phyloP scores from a whole-genome alignment of 2,888 invertebrate species.

The Laothoe populi region DNA sequence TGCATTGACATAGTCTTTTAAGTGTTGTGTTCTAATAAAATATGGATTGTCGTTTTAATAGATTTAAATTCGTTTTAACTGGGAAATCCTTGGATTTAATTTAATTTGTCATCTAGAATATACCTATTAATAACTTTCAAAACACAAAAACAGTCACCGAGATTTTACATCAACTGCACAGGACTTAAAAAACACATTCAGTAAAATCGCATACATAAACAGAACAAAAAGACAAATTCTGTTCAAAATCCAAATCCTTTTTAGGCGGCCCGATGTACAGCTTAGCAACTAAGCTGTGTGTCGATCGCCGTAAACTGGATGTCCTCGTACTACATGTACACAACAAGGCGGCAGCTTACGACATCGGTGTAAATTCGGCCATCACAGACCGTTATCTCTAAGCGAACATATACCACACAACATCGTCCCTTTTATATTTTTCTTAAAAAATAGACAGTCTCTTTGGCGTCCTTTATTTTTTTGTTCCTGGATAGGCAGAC shows the following conservation, averaged over 20 bases:
- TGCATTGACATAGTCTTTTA: too few species aligned
- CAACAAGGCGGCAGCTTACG: constrained; percentile 44
- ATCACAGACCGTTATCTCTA: constrained; percentile 29
- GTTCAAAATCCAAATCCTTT: constrained; percentile 17
- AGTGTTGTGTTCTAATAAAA: too few species aligned
- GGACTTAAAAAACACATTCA: neutral
- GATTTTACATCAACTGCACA: neutral
- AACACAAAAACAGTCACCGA: neutral
- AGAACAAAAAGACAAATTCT: constrained; percentile 8
- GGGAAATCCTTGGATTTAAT: too few species aligned
- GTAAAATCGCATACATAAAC: constrained; percentile 15
- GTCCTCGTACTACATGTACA: constrained; percentile 47
- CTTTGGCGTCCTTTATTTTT: neutral
- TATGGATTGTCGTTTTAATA: too few species aligned
- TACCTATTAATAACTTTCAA: neutral
- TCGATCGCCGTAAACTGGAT: constrained; percentile 49
- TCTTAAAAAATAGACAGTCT: constrained; percentile 22
- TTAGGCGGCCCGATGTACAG: constrained; percentile 26
- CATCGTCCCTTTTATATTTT: constrained; percentile 30
- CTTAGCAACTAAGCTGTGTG: constrained; percentile 49
- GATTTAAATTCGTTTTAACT: too few species aligned
- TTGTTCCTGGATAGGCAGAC: too few species aligned
- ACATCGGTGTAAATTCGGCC: constrained; percentile 57
- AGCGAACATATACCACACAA: constrained; percentile 37
- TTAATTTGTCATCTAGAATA: too few species aligned